Evolutionary conservation across 2,113 vertebrate genomes (phyloP).

Genomic region (Cochlearius cochlearius): DNA sequence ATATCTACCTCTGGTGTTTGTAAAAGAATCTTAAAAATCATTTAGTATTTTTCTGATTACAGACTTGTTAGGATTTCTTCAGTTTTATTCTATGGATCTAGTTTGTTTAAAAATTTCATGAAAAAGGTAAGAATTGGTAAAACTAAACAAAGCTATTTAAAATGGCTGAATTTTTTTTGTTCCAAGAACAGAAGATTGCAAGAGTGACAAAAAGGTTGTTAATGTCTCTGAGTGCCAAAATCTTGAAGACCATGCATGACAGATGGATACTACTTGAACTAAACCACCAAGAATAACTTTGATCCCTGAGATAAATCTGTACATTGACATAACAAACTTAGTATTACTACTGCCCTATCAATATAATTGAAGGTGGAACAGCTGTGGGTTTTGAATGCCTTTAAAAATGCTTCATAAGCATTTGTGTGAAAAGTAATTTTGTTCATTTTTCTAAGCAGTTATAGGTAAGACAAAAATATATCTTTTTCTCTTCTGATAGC

Average conservation of each 20-base stretch:
- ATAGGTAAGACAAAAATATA: rapidly evolving
- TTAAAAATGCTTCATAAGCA: neutral
- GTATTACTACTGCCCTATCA: neutral
- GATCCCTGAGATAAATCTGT: neutral
- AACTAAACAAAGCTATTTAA: neutral
- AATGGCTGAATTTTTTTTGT: neutral
- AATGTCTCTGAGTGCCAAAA: neutral
- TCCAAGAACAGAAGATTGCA: neutral
- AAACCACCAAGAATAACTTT: neutral
- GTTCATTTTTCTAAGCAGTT: neutral
- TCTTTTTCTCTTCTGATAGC: neutral
- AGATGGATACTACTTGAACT: neutral
- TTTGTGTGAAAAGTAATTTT: neutral
- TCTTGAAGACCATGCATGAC: neutral
- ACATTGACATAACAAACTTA: neutral
- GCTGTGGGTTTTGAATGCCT: neutral
- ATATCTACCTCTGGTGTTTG: neutral
- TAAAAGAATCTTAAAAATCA: neutral
- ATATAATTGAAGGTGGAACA: neutral
- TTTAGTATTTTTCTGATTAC: neutral
- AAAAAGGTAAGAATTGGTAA: neutral
- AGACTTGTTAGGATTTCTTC: neutral
- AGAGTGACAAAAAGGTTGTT: neutral
- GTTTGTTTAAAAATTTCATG: neutral
- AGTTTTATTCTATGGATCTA: neutral